Conservation (phyloP, 2,888 invertebrate species). For the Ennomos quercinarius region DNA sequence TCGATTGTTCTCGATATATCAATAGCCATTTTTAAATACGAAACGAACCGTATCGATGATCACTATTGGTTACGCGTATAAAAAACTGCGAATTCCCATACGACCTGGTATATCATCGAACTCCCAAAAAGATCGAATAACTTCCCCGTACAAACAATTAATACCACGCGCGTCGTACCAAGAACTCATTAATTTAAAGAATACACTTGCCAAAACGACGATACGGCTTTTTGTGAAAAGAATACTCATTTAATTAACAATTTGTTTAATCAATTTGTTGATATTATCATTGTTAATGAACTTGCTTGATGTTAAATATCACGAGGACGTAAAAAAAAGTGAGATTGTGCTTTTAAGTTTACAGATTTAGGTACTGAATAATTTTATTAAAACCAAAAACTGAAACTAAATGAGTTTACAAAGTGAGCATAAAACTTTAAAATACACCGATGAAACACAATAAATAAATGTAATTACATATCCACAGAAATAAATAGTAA, state of each 20-base stretch:
- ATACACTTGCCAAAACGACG: conserved; percentile 40
- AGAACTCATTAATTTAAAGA: conserved; percentile 51
- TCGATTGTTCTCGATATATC: too few relatives aligned
- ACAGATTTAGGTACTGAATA: too few relatives aligned
- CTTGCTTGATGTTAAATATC: neutral
- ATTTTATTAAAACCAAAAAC: too few relatives aligned
- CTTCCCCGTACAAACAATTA: conserved; percentile 50
- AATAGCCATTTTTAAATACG: too few relatives aligned
- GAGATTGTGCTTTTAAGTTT: too few relatives aligned
- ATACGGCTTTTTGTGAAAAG: conserved; percentile 31
- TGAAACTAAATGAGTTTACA: too few relatives aligned
- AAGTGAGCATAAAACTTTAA: too few relatives aligned
- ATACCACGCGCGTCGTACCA: conserved; percentile 41
- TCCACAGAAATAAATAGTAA: too few relatives aligned
- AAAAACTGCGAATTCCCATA: conserved; percentile 1
- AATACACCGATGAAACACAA: too few relatives aligned
- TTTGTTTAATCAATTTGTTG: conserved; percentile 30
- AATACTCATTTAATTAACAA: conserved; percentile 29
- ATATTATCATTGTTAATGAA: conserved; percentile 21
- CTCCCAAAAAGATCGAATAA: conserved; percentile 39
- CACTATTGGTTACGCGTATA: neutral
- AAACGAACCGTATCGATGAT: too few relatives aligned
- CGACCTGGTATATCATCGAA: conserved; percentile 5
- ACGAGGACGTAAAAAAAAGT: too few relatives aligned
- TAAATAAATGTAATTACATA: too few relatives aligned